Evolutionary conservation across 2,113 vertebrate genomes (phyloP), one percentile per base, ranked within the genome.

Genomic region (Podilymbus podiceps): DNA sequence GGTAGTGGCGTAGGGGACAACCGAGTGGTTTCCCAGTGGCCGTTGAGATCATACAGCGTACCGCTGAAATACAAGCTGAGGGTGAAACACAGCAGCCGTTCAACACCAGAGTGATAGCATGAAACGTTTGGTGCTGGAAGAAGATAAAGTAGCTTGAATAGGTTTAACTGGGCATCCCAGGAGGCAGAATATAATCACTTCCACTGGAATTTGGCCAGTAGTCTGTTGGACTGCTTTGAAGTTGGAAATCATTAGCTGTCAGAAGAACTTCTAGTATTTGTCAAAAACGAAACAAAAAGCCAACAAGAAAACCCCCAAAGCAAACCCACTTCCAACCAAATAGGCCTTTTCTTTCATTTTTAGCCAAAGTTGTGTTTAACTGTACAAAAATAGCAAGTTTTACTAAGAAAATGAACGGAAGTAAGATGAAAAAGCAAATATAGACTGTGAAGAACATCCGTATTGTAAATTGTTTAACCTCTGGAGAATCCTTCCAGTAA

Each of bases 31-130:
- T 60, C 42, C 1, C 2, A 1, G 25, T 15, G 9, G 18, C 12
- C 1, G 2, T 8, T n/a, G 5, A 38, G 21, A n/a, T 19, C 1
- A 0, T 33, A 4, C 7, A 0, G 22, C 2, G 1, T 24, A 10
- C 23, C 2, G 0, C 44, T 25, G 64, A 2, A 3, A 25, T 8
- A 35, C n/a, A 5, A 7, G 15, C 15, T 50, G 75, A 27, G 38
- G 71, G 20, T 9, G 12, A 46, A 38, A 7, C 1, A 4, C 42
- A 5, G 74, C 30, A 66, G 35, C 24, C 15, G 2, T 35, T 73
- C 63, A 12, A 27, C 38, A 47, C 31, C 3, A 2, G 5, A 19
- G 47, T 2, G n/a, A 8, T 9, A 10, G 55, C 14, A 0, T 2
- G 31, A 15, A 10, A 4, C 20, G 33, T 16, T 92, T 21, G 7